Base-by-base conservation (phyloP, 2,888 invertebrate genomes). In the Tryphoninae sp. region DNA sequence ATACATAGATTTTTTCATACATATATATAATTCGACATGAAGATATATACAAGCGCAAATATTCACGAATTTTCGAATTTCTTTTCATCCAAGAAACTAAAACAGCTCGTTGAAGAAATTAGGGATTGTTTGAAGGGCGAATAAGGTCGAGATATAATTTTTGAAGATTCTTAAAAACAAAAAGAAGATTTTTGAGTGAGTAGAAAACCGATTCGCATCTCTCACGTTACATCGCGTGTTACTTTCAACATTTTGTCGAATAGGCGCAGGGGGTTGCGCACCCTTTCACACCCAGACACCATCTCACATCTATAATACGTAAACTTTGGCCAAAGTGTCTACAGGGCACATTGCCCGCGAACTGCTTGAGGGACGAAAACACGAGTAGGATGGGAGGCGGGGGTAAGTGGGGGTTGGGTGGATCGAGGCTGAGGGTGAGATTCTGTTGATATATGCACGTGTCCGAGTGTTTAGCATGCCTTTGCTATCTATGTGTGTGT, bases 261-360 rank as follows among this genome's bases (percentile, higher is more conserved):
- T 7, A 59, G 26, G 16, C 13, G 19, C 13, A 45, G 23, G 13
- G 23, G 33, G 4, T 33, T 16, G 67, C 51, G 55, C 64, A 53
- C 65, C 61, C 64, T 71, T 73, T 59, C 67, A 79, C 72, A 76
- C 75, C 55, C 51, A 53, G n/a, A n/a, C 16, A 22, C 55, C 33
- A 22, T 64, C 58, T 55, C 72, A 51, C 45, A 64, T 75, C 81
- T 40, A 67, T 78, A 67, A 75, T 78, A 71, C 78, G 67, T 72
- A 84, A 88, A 88, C 86, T 88, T 88, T 86, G 84, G 61, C 84
- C 82, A 86, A 88, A 88, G 87, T 87, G 86, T 87, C 87, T 86
- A 86, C 86, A 85, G 85, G 83, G 87, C 87, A 82, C 81, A 84
- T 84, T 82, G 81, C 19, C 74, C 78, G 64, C 42, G 58, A 75